phyloP scores from a whole-genome alignment of 1,140 invertebrate genomes.

The Neodiprion virginianus region DNA sequence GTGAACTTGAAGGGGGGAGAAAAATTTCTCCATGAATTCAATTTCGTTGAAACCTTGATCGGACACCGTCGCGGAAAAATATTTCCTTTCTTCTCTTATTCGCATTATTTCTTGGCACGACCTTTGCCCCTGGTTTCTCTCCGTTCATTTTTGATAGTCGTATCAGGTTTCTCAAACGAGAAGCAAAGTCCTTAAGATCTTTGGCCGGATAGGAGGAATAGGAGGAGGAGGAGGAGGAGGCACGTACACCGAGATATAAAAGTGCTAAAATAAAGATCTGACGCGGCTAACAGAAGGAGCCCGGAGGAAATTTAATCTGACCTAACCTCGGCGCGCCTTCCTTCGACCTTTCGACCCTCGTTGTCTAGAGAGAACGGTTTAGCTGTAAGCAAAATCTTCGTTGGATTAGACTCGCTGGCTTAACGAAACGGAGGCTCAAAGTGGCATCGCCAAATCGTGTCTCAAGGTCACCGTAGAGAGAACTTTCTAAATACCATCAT shows the following conservation, averaged over 20 bases:
- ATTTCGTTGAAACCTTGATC: too few species aligned
- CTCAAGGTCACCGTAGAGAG: too few species aligned
- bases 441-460: too few species aligned
- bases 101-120: not conserved
- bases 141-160: not conserved
- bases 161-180: constrained; percentile 5
- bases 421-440: not conserved
- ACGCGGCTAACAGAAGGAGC: not conserved
- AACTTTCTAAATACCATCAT: too few species aligned
- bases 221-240: not conserved
- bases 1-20: not conserved
- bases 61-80: too few species aligned
- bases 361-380: not conserved
- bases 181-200: constrained; percentile 4
- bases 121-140: not conserved
- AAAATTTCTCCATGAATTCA: too few species aligned
- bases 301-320: not conserved
- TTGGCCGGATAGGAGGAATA: not conserved
- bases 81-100: not conserved
- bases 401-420: not conserved
- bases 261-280: constrained; percentile 7
- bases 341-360: not conserved
- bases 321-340: not conserved
- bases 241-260: not conserved
- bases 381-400: not conserved